phyloP scores from a whole-genome alignment of 2,113 vertebrate species.

The Plectropomus leopardus region DNA sequence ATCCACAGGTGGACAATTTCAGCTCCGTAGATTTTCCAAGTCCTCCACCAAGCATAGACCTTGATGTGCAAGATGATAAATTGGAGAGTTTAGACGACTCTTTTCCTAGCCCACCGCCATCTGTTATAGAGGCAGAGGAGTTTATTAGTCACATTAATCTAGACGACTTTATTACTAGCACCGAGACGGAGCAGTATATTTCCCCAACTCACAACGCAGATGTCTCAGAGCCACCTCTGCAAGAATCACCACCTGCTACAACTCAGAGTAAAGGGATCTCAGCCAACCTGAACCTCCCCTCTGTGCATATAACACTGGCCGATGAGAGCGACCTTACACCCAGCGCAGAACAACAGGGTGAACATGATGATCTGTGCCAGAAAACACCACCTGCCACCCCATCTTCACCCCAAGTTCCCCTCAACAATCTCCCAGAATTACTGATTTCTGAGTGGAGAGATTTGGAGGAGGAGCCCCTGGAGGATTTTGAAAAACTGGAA shows the following conservation, averaged over 20 bases:
- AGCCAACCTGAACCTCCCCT: constrained; percentile 72
- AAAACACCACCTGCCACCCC: constrained; percentile 57
- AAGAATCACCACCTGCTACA: constrained; percentile 35
- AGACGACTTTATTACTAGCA: constrained; percentile 68
- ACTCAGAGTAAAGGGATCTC: constrained; percentile 81
- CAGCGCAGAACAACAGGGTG: constrained; percentile 57
- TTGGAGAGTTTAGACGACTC: constrained; percentile 82
- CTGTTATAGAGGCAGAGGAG: constrained; percentile 74
- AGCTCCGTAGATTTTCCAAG: constrained; percentile 83
- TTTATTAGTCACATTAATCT: constrained; percentile 74
- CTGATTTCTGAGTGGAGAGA: constrained; percentile 88
- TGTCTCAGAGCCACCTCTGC: constrained; percentile 30
- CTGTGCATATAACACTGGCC: constrained; percentile 67
- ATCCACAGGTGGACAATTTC: constrained; percentile 76
- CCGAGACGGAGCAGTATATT: constrained; percentile 61
- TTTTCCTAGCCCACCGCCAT: constrained; percentile 82
- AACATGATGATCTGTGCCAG: constrained; percentile 52
- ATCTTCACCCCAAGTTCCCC: constrained; percentile 66
- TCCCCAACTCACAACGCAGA: constrained; percentile 42
- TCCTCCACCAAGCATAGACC: constrained; percentile 80
- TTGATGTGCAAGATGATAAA: constrained; percentile 82
- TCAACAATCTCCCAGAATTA: constrained; percentile 82
- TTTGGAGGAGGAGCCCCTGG: constrained; percentile 85
- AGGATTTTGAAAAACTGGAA: constrained; percentile 88
- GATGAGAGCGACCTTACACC: constrained; percentile 57